Percentiles rank a stretch among this genome's conserved stretches.
Evolutionary conservation across 2,888 invertebrate genomes (phyloP).

Genomic region (Stenotaenia linearis): DNA sequence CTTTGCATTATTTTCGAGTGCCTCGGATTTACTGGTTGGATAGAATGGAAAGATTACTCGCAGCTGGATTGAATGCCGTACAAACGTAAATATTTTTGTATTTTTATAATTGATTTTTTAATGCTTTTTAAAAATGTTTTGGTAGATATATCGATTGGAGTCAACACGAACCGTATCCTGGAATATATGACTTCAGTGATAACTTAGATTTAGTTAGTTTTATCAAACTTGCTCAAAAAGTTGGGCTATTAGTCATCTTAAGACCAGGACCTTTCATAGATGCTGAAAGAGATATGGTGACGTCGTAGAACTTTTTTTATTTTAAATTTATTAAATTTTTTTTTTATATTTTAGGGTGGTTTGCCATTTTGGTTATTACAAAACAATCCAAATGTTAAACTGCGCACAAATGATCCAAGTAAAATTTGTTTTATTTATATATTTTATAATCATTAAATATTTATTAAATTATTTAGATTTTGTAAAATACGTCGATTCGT

Average conservation of each 20-base stretch:
- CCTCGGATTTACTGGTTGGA: constrained; percentile 74
- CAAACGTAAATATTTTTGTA: constrained; percentile 58
- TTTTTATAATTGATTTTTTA: neutral
- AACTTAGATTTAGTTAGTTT: constrained; percentile 59
- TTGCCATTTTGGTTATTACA: constrained; percentile 69
- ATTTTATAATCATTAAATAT: neutral
- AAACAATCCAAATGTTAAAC: constrained; percentile 57
- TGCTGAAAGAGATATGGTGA: constrained; percentile 74
- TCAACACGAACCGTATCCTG: constrained; percentile 71
- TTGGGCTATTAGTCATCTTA: constrained; percentile 70
- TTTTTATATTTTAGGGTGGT: constrained; percentile 59
- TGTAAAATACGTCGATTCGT: constrained; percentile 51
- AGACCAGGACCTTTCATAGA: constrained; percentile 88
- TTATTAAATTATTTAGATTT: constrained; percentile 41
- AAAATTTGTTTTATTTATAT: constrained; percentile 35
- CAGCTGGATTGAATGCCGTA: constrained; percentile 80
- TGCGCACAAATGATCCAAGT: constrained; percentile 63
- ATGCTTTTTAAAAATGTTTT: neutral
- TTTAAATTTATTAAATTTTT: neutral
- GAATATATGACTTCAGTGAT: no score
- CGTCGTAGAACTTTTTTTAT: no score
- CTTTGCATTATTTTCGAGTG: constrained; percentile 80
- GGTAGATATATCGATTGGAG: constrained; percentile 83
- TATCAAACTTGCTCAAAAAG: constrained; percentile 65
- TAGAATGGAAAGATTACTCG: constrained; percentile 66